Percentiles rank a stretch among this genome's conserved stretches.
Evolutionary conservation across 2,888 invertebrate species (phyloP).

Genomic region (Harpalus rufipes): DNA sequence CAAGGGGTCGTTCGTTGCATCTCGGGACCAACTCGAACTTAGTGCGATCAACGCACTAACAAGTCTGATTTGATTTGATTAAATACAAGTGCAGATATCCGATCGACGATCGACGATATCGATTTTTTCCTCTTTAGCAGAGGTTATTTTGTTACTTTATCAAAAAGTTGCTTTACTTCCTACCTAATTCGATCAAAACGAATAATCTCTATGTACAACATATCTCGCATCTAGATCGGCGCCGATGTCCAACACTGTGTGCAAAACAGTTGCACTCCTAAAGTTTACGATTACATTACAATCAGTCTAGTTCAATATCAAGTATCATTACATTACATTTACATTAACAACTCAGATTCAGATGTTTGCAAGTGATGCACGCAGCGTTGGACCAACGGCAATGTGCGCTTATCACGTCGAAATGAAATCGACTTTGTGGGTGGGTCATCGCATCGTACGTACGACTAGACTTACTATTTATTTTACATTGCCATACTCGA

Average conservation of each 20-base stretch:
- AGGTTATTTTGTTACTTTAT: constrained; percentile 63
- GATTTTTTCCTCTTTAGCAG: constrained; percentile 46
- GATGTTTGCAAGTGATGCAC: constrained; percentile 29
- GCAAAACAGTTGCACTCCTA: constrained; percentile 69
- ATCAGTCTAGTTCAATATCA: constrained; percentile 35
- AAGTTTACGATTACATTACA: constrained; percentile 26
- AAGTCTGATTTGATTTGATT: constrained; percentile 60
- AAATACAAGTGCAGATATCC: constrained; percentile 65
- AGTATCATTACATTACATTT: constrained; percentile 13
- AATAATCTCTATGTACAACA: constrained; percentile 75
- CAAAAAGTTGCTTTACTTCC: constrained; percentile 66
- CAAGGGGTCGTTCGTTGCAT: constrained; percentile 63
- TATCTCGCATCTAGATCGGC: constrained; percentile 69
- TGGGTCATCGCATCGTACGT: constrained; percentile 63
- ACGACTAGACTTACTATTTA: constrained; percentile 65
- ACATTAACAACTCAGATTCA: constrained; percentile 5
- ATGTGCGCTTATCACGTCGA: constrained; percentile 64
- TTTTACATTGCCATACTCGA: constrained; percentile 67
- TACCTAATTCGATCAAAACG: constrained; percentile 73
- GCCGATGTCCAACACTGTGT: constrained; percentile 69
- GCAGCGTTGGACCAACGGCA: constrained; percentile 40
- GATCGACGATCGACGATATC: constrained; percentile 61
- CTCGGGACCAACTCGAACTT: constrained; percentile 62
- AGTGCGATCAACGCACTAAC: constrained; percentile 65
- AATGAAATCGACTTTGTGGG: constrained; percentile 62